Evolutionary conservation across 2,113 vertebrate species (phyloP).

Genomic region (Genyomyrus donnyi): DNA sequence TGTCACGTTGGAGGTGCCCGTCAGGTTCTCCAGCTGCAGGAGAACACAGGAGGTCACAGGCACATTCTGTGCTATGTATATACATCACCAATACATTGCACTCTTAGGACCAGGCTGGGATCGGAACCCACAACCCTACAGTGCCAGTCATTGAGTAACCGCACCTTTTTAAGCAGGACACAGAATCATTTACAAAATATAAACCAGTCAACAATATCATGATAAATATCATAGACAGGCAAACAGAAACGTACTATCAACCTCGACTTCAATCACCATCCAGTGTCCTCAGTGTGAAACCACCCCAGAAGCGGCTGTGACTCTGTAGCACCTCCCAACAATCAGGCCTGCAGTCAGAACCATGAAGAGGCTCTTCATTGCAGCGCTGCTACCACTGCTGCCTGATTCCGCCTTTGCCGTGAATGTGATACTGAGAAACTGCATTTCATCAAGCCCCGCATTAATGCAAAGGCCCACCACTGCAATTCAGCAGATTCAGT

Average conservation of each 20-base stretch:
- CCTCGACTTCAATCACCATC: not conserved
- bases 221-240: not conserved
- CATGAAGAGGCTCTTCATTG: constrained; percentile 48
- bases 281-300: not conserved
- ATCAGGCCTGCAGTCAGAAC: constrained; percentile 40
- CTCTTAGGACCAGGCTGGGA: not conserved
- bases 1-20: constrained; percentile 77
- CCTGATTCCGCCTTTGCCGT: constrained; percentile 40
- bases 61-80: not conserved
- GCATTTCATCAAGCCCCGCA: constrained; percentile 41
- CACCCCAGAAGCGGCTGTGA: not conserved
- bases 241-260: not conserved
- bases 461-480: constrained; percentile 35
- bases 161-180: not conserved
- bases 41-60: not conserved
- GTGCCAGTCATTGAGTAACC: not conserved
- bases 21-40: constrained; percentile 78
- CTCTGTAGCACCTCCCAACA: constrained; percentile 37
- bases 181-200: not conserved
- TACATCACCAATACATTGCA: not conserved
- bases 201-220: not conserved
- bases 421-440: constrained; percentile 52
- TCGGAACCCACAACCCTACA: not conserved
- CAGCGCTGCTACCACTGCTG: constrained; percentile 20
- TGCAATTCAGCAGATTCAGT: constrained; percentile 27